Evolutionary conservation across 2,888 invertebrate species (phyloP).

Genomic region (Leptodirus hochenwartii): DNA sequence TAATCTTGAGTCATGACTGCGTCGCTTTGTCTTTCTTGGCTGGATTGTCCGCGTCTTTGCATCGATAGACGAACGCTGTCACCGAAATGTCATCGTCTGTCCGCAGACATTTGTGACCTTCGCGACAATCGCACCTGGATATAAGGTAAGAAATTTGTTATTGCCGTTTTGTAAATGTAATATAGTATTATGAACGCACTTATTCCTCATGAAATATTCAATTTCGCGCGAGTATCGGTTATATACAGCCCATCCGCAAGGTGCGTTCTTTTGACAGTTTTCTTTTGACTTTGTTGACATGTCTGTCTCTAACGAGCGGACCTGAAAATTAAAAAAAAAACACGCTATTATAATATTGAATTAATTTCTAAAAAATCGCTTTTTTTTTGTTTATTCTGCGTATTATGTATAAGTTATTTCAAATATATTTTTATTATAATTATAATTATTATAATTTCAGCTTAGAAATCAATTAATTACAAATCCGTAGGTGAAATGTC

Average conservation of each 20-base stretch:
- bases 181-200: conserved; percentile 27
- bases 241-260: conserved; percentile 45
- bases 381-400: too few species aligned
- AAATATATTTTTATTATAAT: too few species aligned
- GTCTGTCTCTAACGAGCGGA: too few species aligned
- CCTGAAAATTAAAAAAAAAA: too few species aligned
- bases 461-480: too few species aligned
- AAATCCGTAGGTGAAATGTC: too few species aligned
- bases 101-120: conserved; percentile 28
- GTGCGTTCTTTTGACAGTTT: conserved; percentile 18
- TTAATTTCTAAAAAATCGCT: too few species aligned
- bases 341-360: too few species aligned
- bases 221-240: conserved; percentile 28
- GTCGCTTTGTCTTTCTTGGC: too few species aligned
- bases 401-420: too few species aligned
- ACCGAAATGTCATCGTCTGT: conserved; percentile 37
- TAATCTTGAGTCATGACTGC: too few species aligned
- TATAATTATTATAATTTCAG: too few species aligned
- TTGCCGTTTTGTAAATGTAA: neutral
- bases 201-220: conserved; percentile 37
- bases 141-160: conserved; percentile 7
- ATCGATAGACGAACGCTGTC: conserved; percentile 38
- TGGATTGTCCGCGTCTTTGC: conserved; percentile 21
- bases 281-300: conserved; percentile 2
- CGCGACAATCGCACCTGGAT: conserved; percentile 33